Base-by-base conservation (phyloP, 2,888 invertebrate species). In the Zelleria hepariella region DNA sequence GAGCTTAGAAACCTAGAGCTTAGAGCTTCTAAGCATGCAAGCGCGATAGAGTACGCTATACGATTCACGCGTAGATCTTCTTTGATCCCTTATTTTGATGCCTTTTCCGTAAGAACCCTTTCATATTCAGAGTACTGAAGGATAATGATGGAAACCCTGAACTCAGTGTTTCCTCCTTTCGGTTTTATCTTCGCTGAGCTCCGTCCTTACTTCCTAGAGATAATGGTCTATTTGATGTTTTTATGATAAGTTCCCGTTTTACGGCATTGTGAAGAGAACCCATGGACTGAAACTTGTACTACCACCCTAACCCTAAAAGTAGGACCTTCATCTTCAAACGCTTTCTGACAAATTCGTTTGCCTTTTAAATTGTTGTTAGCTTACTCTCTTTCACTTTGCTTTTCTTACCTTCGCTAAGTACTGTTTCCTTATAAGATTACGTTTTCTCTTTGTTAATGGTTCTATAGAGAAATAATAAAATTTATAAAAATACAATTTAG, bases 321-420 rank as follows among this genome's bases (percentile, higher is more conserved):
- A n/a, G n/a, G n/a, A n/a, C n/a, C n/a, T n/a, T n/a, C 54, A 26
- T 54, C 18, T 54, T 15, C 5, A 26, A 25, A 26, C 25, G 58
- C 64, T 61, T 61, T 60, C 59, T 48, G 47, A 58, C 60, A 62
- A 63, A 61, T 61, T 66, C 66, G 65, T 63, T 64, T 64, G 57
- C 23, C 32, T 42, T 55, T 55, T 49, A 60, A 64, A 64, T 64
- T 64, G 61, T 65, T 65, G 62, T 67, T 68, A 65, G 60, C 62
- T 60, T 60, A n/a, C n/a, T n/a, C n/a, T 10, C 1, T 42, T 42
- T 15, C 32, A 15, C 4, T n/a, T n/a, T 60, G 54, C 56, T 57
- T 48, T 47, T 53, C 42, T 53, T 54, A 24, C 27, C 24, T 42
- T 59, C 21, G 53, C 54, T 59, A 23, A 24, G 52, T 53, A 49